These are phyloP conservation scores for Unio delphinus DNA, from an alignment of 2,888 invertebrate genomes.

Conservation along the genomic window DNA sequence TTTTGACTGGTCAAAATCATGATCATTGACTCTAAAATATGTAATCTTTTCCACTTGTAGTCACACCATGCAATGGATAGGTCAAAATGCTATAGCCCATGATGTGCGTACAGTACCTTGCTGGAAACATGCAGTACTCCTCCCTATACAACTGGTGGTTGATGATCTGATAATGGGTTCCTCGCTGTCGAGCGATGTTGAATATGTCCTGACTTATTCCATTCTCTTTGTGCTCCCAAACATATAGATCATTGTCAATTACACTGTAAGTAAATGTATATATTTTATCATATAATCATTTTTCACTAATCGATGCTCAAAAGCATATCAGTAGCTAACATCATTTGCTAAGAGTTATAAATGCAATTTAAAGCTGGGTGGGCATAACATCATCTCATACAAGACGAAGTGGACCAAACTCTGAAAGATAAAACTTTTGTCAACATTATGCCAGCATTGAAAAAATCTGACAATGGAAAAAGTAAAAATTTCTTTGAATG, in stretches of 20 bases:
- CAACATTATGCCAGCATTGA: no score
- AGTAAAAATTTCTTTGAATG: no score
- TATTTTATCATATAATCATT: background rate
- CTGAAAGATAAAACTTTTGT: no score
- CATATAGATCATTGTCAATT: conserved; percentile 80
- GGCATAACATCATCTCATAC: no score
- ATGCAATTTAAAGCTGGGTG: no score
- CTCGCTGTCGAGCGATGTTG: conserved; percentile 76
- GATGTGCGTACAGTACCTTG: conserved; percentile 26
- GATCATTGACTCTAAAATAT: no score
- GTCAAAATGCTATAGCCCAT: background rate
- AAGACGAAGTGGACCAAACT: no score
- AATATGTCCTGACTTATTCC: conserved; percentile 83
- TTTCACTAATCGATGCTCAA: background rate
- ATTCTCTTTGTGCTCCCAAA: conserved; percentile 74
- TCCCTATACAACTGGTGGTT: conserved; percentile 86
- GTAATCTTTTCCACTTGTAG: background rate
- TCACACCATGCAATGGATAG: background rate
- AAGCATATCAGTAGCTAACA: no score
- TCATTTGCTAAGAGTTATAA: no score
- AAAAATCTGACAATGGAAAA: no score
- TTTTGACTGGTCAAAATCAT: no score
- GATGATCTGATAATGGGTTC: conserved; percentile 88
- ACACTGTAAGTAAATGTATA: conserved; percentile 70
- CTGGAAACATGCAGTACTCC: conserved; percentile 89